Conservation (phyloP, 2,113 vertebrate genomes). For the Podilymbus podiceps region DNA sequence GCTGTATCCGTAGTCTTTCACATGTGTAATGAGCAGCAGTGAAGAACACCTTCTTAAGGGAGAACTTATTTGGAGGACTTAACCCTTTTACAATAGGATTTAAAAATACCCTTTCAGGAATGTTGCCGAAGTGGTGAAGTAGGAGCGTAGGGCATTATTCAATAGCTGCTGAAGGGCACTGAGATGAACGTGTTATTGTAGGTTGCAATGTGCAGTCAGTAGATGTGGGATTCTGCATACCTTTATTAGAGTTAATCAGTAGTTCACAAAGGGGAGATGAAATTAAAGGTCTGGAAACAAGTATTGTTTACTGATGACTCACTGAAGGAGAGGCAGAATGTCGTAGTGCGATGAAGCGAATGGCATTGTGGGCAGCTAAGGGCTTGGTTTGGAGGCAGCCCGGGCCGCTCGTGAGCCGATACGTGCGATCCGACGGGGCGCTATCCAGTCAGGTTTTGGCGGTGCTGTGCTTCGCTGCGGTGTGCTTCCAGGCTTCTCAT, state of each 20-base stretch:
- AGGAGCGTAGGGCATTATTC: background rate
- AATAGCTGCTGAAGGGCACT: background rate
- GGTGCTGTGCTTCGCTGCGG: background rate
- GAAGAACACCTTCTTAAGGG: background rate
- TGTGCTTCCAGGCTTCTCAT: slow-evolving; percentile 1
- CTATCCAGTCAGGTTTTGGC: background rate
- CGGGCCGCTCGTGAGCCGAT: background rate
- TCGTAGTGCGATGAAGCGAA: background rate
- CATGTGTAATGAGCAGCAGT: background rate
- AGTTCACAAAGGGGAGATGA: background rate
- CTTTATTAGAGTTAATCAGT: slow-evolving; percentile 16
- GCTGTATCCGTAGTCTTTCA: background rate
- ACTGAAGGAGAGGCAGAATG: background rate
- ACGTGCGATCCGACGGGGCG: background rate
- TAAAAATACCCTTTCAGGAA: background rate
- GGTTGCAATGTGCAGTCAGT: background rate
- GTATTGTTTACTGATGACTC: slow-evolving; percentile 4
- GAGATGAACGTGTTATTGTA: background rate
- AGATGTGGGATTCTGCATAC: background rate
- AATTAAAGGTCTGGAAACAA: background rate
- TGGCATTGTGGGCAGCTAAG: background rate
- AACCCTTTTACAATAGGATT: background rate
- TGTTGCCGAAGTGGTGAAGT: background rate
- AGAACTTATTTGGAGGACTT: background rate
- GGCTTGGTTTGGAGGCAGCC: background rate